Evolutionary conservation across 2,888 invertebrate genomes (phyloP), one percentile per base, ranked within the genome.

Genomic region (Tetragonula carbonaria): DNA sequence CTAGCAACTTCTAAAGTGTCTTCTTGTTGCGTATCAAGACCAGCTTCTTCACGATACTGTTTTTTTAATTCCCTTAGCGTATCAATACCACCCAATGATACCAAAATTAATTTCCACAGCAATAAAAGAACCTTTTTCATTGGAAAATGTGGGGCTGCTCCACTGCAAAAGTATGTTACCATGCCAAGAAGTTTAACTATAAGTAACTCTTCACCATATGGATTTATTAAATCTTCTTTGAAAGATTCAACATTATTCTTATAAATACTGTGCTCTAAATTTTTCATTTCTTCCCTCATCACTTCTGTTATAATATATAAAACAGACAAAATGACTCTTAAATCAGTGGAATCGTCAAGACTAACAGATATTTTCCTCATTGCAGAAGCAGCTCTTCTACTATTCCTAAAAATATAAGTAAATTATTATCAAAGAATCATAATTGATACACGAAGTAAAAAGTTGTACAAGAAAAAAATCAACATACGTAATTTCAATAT

Each of bases 111-210:
- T 95, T 99, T 99, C 99, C 99, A 99, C 2, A 99, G 94, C 28
- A 99, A 95, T 71, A 99, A 95, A 28, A 99, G 95, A 16, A 99
- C 98, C 95, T 99, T 99, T 94, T 99, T 99, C 97, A 99, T 99
- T 4, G 99, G 99, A 95, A 99, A 99, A 95, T 99, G 99, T 28
- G 99, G 98, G 11, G 98, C 98, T 50, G 97, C 97, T 1, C 99
- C 99, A 90, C 98, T 98, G 95, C 99, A 99, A 93, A 99, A 98
- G 90, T 97, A 96, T 55, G 99, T 99, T 51, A 99, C 98, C 99
- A 99, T 99, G 87, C 98, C 97, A 82, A 99, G 96, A 75, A 99
- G 95, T 92, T 98, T 98, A 4, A 99, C 97, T 59, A 98, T 97
- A 51, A 99, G 95, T 81, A 98, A 95, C 94, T 99, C 99, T 91